phyloP scores from a whole-genome alignment of 2,888 invertebrate genomes.

The Phytoseiulus persimilis region DNA sequence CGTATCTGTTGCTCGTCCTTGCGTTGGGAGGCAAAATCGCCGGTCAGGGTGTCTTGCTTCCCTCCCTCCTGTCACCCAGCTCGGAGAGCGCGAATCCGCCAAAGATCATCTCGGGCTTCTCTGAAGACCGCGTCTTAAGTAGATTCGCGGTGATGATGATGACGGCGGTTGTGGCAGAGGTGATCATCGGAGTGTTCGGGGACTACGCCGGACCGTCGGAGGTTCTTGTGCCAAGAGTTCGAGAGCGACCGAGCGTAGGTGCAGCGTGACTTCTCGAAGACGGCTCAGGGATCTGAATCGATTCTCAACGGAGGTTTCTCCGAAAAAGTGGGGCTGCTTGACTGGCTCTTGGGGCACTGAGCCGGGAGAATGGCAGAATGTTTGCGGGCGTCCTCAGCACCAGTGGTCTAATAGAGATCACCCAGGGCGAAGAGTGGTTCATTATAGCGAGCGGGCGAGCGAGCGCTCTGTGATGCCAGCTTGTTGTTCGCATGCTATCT shows the following conservation, averaged over 20 bases:
- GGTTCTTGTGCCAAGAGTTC: not conserved
- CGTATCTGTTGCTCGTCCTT: not conserved
- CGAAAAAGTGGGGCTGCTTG: not conserved
- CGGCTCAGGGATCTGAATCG: not conserved
- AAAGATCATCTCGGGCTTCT: too few relatives aligned
- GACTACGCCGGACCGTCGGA: not conserved
- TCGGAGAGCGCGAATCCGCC: too few relatives aligned
- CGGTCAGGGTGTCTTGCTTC: too few relatives aligned
- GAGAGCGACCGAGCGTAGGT: not conserved
- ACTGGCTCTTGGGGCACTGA: not conserved
- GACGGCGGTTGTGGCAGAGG: too few relatives aligned
- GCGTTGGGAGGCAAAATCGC: not conserved
- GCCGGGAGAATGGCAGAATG: not conserved
- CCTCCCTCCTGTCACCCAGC: too few relatives aligned
- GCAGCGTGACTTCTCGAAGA: not conserved
- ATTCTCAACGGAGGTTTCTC: not conserved
- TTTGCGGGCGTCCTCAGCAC: not conserved
- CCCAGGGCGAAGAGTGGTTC: slow-evolving; percentile 28
- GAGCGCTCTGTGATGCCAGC: not conserved
- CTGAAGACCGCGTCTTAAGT: too few relatives aligned
- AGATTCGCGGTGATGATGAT: too few relatives aligned
- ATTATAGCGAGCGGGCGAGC: slow-evolving; percentile 1
- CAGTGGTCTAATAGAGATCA: slow-evolving; percentile 36
- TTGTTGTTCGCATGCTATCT: slow-evolving; percentile 9
- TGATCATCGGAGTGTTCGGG: too few relatives aligned